Percentiles rank a stretch among this genome's conserved stretches.
Conservation (phyloP, 2,113 vertebrate genomes). For the Numenius arquata region DNA sequence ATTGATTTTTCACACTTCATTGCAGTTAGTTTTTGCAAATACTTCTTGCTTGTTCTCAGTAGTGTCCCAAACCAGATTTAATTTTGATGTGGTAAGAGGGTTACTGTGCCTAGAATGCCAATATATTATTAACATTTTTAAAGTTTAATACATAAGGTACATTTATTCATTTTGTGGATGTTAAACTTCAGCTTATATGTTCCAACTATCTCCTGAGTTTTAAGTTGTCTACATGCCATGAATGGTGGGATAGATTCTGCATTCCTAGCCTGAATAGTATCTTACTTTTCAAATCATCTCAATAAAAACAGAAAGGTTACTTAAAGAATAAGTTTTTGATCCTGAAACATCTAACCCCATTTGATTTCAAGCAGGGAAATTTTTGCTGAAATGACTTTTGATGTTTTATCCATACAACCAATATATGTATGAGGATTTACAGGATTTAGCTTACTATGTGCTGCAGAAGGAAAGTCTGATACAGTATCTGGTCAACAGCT, state of each 20-base stretch:
- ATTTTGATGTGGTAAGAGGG: slow-evolving; percentile 5
- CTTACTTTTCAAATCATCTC: background rate
- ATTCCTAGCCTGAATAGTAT: background rate
- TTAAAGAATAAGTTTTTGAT: background rate
- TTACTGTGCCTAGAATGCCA: slow-evolving; percentile 28
- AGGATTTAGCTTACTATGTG: background rate
- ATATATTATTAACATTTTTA: background rate
- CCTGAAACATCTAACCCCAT: background rate
- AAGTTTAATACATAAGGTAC: background rate
- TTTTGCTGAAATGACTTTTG: background rate
- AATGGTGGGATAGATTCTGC: background rate
- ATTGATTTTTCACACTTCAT: slow-evolving; percentile 60
- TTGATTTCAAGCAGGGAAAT: background rate
- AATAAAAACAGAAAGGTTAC: background rate
- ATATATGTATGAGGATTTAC: background rate
- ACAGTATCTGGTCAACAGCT: background rate
- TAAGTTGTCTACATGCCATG: background rate
- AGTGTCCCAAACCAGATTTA: slow-evolving; percentile 38
- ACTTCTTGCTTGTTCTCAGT: background rate
- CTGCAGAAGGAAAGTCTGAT: background rate
- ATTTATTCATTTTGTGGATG: background rate
- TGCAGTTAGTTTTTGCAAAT: background rate
- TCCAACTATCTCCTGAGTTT: background rate
- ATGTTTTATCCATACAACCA: background rate
- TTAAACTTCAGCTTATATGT: background rate